Percentiles rank a stretch among this genome's conserved stretches.
These are phyloP conservation scores for Pseudanteris insignis DNA, from an alignment of 2,888 invertebrate species.

Conservation along the genomic window DNA sequence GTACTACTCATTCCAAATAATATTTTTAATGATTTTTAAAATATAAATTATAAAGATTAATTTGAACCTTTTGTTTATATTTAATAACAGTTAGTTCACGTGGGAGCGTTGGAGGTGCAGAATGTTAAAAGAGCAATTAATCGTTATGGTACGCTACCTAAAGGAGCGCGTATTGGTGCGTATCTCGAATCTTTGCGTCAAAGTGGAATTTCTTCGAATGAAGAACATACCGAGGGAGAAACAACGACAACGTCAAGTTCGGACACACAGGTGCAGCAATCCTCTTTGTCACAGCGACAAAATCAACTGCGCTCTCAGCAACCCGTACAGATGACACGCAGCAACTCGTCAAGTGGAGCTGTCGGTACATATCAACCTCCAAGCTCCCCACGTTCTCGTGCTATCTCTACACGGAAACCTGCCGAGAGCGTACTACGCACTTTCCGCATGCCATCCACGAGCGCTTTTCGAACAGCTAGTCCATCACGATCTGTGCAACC, in stretches of 20 bases:
- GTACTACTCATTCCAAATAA: not conserved
- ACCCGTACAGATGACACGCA: constrained; percentile 82
- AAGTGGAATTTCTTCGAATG: constrained; percentile 71
- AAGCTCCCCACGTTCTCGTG: constrained; percentile 70
- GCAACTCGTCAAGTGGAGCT: constrained; percentile 87
- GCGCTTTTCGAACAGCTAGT: constrained; percentile 71
- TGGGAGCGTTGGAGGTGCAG: constrained; percentile 93
- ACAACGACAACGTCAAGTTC: constrained; percentile 37
- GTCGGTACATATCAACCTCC: constrained; percentile 68
- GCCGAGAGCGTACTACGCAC: constrained; percentile 55
- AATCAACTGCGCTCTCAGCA: constrained; percentile 73
- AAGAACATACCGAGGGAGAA: constrained; percentile 37
- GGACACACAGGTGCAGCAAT: constrained; percentile 63
- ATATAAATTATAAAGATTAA: not conserved
- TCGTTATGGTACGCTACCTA: constrained; percentile 95
- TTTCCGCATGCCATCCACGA: constrained; percentile 63
- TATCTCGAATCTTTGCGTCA: constrained; percentile 93
- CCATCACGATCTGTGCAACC: constrained; percentile 79
- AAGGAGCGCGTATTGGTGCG: constrained; percentile 95
- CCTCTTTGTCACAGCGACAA: constrained; percentile 74
- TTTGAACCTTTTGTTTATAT: not conserved
- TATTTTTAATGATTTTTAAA: not conserved
- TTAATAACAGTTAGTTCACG: constrained; percentile 73
- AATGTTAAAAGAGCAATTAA: constrained; percentile 95
- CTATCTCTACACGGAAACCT: constrained; percentile 44